Base-by-base conservation (phyloP, 2,888 invertebrate species). In the Cheilosia vernalis region DNA sequence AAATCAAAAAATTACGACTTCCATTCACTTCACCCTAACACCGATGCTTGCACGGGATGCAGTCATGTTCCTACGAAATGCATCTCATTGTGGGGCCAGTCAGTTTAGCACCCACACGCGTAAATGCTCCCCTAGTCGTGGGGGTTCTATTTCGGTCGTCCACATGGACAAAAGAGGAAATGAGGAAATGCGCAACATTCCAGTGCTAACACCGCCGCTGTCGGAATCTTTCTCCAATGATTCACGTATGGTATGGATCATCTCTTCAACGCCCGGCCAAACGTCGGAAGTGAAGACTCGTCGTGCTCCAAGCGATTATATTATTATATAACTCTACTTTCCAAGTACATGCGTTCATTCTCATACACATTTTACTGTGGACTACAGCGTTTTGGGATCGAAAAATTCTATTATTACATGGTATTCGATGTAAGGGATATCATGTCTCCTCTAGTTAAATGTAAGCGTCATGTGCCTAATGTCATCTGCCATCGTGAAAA, bases 121-220 rank as follows among this genome's bases (percentile, higher is more conserved):
- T 72, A 60, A 13, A 42, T 49, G 24, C 19, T 30, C 17, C 44
- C 37, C 15, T 37, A 6, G 53, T 56, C 19, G 13, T 5, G 56
- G 51, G 58, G 61, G 51, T 64, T 72, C 82, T 82, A 82, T 82
- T 82, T 82, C 64, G 70, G 66, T 82, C 77, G 66, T 82, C 66
- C 21, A 40, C 70, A 82, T 77, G 70, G 77, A 66, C 77, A 77
- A 77, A 82, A 66, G 82, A 82, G 82, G 82, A 82, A 82, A 70
- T 60, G 58, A 82, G 64, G 70, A 77, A 82, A 82, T 77, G 77
- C 58, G 51, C 53, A 42, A 53, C 77, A 64, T 66, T 58, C 77
- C 64, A 42, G 30, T 56, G 47, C 60, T 49, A 30, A 56, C 58
- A 17, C 40, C 51, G 40, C 24, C 40, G 33, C 58, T 82, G 77